Conservation (phyloP, 2,888 invertebrate genomes). For the Stenotaenia linearis region DNA sequence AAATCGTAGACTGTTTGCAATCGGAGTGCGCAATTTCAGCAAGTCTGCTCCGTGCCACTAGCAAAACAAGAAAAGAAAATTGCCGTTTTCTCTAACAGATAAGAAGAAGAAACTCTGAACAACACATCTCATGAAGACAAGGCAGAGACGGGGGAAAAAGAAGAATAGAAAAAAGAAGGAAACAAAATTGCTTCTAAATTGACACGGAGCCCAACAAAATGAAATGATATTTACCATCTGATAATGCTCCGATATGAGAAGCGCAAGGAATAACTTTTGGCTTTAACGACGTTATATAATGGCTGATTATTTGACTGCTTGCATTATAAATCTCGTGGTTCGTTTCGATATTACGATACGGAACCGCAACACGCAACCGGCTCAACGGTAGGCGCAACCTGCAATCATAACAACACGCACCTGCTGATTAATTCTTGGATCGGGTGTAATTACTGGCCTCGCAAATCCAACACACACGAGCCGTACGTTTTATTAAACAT, state of each 20-base stretch:
- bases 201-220: background rate
- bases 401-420: slow-evolving; percentile 1
- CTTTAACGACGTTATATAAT: background rate
- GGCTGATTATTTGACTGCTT: slow-evolving; percentile 5
- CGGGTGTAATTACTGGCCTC: background rate
- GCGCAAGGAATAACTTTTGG: background rate
- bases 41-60: background rate
- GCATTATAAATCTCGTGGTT: background rate
- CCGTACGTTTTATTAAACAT: slow-evolving; percentile 1
- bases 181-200: slow-evolving; percentile 15
- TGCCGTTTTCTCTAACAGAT: slow-evolving; percentile 1
- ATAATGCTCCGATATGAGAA: background rate
- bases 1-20: background rate
- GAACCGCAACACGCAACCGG: slow-evolving; percentile 6
- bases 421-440: slow-evolving; percentile 19
- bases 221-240: slow-evolving; percentile 19
- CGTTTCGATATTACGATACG: slow-evolving; percentile 5
- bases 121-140: background rate
- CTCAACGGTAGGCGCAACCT: background rate
- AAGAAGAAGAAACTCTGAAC: slow-evolving; percentile 8
- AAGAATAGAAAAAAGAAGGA: background rate
- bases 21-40: background rate
- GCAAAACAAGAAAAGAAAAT: slow-evolving; percentile 8
- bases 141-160: background rate
- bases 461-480: background rate